Base-by-base conservation (phyloP, 1,140 invertebrate genomes). In the Medauroidea extradentata region DNA sequence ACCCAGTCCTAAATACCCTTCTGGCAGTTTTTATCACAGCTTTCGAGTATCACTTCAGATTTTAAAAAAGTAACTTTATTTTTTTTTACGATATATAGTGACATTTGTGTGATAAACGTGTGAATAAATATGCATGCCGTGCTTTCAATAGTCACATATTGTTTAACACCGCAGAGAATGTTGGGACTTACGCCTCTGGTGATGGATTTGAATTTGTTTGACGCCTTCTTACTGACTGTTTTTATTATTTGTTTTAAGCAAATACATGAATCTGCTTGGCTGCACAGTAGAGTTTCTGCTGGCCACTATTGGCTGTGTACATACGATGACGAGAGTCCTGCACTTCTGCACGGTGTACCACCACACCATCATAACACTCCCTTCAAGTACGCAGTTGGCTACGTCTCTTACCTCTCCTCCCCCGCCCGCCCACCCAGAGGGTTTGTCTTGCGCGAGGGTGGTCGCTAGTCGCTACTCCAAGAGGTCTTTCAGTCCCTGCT, bases 91-190 rank as follows among this genome's bases (percentile, higher is more conserved):
- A 46, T 46, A 46, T 5, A 11, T 46, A 46, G 3, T 46, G 18
- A 46, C 5, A 46, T 27, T 53, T 29, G 38, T 53, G 29, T 34
- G 29, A 34, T 11, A 34, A 34, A 16, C 11, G 9, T 54, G 43
- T 41, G 27, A 39, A 55, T 23, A 42, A 60, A 39, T 38, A 55
- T 59, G 64, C 65, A 68, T 67, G 67, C 56, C 56, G 60, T 63
- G 65, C 65, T 67, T 65, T 64, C 56, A 62, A 67, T 64, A 66
- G 61, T 69, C 65, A 67, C 63, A 34, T 7, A 34, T 57, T 63
- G 59, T 57, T 34, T 51, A 61, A 58, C 39, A 44, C 60, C 50
- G 55, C 56, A 49, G 56, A 50, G 56, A 57, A 57, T 57, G 56
- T 60, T 58, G 57, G 61, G 56, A 43, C 44, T 13, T 55, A 50